A percentile compares a stretch with the other conserved stretches of the same genome.
Conservation (phyloP, 2,113 vertebrate genomes). For the Pardalotus punctatus region DNA sequence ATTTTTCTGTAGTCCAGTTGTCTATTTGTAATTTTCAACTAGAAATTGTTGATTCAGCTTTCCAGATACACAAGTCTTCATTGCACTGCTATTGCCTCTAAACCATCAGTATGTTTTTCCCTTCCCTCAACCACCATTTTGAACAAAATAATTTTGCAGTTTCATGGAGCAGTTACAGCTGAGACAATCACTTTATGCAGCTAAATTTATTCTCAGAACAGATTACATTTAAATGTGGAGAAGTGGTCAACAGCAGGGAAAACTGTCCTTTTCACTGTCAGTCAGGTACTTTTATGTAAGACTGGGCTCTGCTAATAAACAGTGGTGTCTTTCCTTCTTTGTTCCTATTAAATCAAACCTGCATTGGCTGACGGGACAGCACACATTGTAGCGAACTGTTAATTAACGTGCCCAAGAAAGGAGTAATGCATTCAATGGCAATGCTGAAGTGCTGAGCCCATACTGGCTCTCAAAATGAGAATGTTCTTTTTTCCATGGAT, state of each 20-base stretch:
- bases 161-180: slow-evolving; percentile 39
- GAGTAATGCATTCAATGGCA: neutral
- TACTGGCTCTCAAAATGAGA: neutral
- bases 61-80: neutral
- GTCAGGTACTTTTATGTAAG: neutral
- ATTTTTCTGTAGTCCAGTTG: neutral
- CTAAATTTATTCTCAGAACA: slow-evolving; percentile 93
- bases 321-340: neutral
- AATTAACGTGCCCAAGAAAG: neutral
- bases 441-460: neutral
- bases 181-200: slow-evolving; percentile 66
- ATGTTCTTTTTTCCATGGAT: neutral
- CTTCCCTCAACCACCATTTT: neutral
- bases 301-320: neutral
- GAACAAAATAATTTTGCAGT: neutral
- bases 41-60: neutral
- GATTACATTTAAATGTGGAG: slow-evolving; percentile 87
- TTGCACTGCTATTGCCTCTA: neutral
- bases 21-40: neutral
- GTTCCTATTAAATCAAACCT: neutral
- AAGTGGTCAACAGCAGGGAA: slow-evolving; percentile 77
- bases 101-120: neutral
- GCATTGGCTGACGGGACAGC: neutral
- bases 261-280: neutral
- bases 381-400: neutral